These are phyloP conservation scores for Micromys minutus DNA, from an alignment of 2,113 vertebrate species.

Conservation along the genomic window DNA sequence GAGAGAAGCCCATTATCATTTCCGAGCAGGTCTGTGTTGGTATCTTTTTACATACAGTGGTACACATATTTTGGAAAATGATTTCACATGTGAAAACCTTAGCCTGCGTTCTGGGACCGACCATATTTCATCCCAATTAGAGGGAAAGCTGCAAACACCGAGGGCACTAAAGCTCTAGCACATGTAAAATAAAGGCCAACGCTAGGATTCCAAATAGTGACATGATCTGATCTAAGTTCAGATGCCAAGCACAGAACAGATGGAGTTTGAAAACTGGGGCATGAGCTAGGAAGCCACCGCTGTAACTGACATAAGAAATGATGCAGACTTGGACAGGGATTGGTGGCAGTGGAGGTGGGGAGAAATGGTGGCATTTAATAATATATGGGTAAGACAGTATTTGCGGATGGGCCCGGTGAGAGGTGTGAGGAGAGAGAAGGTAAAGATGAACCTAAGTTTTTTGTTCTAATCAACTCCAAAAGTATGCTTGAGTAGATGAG, in stretches of 20 bases:
- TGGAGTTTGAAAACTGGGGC: background rate
- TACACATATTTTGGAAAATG: slow-evolving; percentile 51
- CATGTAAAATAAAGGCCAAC: background rate
- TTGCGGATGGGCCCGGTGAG: background rate
- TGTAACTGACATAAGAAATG: background rate
- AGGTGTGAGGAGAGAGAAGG: background rate
- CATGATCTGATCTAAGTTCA: background rate
- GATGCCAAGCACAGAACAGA: background rate
- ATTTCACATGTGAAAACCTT: slow-evolving; percentile 29
- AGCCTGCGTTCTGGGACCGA: background rate
- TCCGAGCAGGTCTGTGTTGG: background rate
- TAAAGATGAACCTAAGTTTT: background rate
- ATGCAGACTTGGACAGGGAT: background rate
- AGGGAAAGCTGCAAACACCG: background rate
- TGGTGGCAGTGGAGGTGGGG: background rate
- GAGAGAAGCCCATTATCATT: background rate
- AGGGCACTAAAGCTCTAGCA: background rate
- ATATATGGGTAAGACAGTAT: background rate
- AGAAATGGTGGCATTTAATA: background rate
- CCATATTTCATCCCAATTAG: background rate
- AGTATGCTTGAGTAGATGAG: background rate
- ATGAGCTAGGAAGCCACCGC: background rate
- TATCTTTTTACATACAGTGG: background rate
- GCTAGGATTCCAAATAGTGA: background rate
- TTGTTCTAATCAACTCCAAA: background rate